Evolutionary conservation across 2,113 vertebrate species (phyloP).

Genomic region (Syngnathus typhle): DNA sequence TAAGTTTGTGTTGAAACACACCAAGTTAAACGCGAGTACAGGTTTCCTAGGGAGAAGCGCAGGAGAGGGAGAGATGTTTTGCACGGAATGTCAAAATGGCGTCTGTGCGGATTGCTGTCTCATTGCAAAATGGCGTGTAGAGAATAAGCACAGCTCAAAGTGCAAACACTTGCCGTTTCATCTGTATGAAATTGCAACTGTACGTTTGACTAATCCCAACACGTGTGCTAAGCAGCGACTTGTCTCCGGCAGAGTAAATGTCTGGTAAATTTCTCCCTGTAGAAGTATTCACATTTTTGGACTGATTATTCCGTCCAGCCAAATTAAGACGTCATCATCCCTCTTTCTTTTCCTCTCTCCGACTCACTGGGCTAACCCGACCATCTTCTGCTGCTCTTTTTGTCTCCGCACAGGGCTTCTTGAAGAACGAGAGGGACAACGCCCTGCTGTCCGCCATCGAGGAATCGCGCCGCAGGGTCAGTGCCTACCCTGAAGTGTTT

Average conservation of each 20-base stretch:
- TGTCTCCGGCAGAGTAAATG: constrained; percentile 24
- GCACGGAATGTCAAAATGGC: constrained; percentile 46
- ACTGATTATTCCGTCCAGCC: constrained; percentile 5
- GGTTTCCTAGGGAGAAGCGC: background rate
- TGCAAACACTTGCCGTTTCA: background rate
- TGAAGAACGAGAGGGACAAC: constrained; percentile 98
- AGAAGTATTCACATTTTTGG: constrained; percentile 14
- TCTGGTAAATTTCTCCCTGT: constrained; percentile 23
- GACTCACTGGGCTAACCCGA: background rate
- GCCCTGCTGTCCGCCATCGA: constrained; percentile 92
- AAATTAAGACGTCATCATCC: constrained; percentile 12
- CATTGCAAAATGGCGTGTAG: constrained; percentile 12
- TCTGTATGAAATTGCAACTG: background rate
- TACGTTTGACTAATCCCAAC: constrained; percentile 20
- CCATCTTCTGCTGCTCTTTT: constrained; percentile 11
- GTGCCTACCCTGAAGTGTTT: constrained; percentile 46
- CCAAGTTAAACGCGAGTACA: constrained; percentile 3
- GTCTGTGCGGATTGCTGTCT: constrained; percentile 16
- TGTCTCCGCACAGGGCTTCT: constrained; percentile 79
- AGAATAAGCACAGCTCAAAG: background rate
- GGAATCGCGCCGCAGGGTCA: constrained; percentile 92
- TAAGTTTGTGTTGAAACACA: constrained; percentile 16
- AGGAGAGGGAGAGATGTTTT: background rate
- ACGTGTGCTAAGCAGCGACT: constrained; percentile 6
- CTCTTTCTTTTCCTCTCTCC: constrained; percentile 16